Evolutionary conservation across 2,113 vertebrate genomes (phyloP).

Genomic region (Sapajus apella): DNA sequence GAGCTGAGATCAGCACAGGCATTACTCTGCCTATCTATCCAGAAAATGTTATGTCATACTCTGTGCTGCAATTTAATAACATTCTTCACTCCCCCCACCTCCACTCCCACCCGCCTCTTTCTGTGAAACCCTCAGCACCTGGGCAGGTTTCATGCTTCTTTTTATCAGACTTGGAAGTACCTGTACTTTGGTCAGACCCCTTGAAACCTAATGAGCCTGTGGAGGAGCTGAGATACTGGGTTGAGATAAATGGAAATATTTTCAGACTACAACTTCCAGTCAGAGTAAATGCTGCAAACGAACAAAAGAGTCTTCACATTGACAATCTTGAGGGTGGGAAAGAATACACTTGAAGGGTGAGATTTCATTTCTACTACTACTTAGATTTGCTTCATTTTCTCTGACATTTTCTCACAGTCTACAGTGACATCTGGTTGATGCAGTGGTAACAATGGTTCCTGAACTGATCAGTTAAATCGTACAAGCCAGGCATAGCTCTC

Average conservation of each 20-base stretch:
- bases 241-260: constrained; percentile 35
- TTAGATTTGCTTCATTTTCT: constrained; percentile 9
- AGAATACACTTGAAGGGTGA: background rate
- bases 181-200: background rate
- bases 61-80: background rate
- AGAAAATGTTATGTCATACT: constrained; percentile 50
- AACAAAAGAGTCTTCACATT: constrained; percentile 17
- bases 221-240: background rate
- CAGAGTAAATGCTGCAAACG: constrained; percentile 28
- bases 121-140: background rate
- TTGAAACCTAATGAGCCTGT: background rate
- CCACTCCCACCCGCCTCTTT: background rate
- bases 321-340: background rate
- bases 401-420: constrained; percentile 45
- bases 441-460: background rate
- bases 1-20: constrained; percentile 40
- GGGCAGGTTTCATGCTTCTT: background rate
- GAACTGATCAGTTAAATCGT: background rate
- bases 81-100: too few species aligned
- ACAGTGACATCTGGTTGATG: constrained; percentile 69
- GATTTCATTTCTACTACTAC: background rate
- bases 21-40: constrained; percentile 30
- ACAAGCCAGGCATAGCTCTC: fast-evolving
- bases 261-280: background rate
- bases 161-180: background rate